These are phyloP conservation scores for Auanema sp. DNA, from an alignment of 2,888 invertebrate genomes.

Conservation along the genomic window DNA sequence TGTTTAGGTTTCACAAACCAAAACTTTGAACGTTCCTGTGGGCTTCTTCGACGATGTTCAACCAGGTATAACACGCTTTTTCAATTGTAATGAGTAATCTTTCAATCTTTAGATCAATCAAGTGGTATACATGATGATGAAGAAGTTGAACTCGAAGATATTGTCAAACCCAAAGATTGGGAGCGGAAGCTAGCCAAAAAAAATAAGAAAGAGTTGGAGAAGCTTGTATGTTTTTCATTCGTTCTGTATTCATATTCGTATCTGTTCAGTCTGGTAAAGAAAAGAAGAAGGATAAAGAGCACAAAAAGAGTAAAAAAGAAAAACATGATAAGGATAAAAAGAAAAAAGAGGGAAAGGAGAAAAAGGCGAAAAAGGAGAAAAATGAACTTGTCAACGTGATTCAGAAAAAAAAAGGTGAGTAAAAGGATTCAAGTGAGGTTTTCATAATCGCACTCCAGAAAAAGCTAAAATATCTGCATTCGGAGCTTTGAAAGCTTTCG, in stretches of 20 bases:
- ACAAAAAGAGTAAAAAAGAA: conserved; percentile 14
- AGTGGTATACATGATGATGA: too few species aligned
- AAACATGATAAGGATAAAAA: too few species aligned
- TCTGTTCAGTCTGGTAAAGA: conserved; percentile 23
- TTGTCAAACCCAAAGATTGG: conserved; percentile 49
- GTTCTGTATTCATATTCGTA: background rate
- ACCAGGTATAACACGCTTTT: too few species aligned
- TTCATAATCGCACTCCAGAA: too few species aligned
- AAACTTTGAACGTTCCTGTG: too few species aligned
- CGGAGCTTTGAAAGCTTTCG: conserved; percentile 24
- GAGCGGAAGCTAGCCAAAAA: conserved; percentile 44
- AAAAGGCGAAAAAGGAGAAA: background rate
- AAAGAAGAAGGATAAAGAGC: conserved; percentile 27
- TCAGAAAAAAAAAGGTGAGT: background rate
- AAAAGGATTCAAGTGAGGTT: too few species aligned
- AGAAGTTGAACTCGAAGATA: conserved; percentile 46
- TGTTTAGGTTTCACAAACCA: too few species aligned
- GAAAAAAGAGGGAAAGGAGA: conserved; percentile 17
- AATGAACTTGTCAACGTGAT: conserved; percentile 2
- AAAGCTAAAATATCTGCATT: conserved; percentile 33
- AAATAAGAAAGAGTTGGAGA: conserved; percentile 27
- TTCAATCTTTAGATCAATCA: too few species aligned
- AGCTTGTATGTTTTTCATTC: conserved; percentile 19
- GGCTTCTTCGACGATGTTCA: too few species aligned
- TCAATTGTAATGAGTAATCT: too few species aligned